phyloP scores from a whole-genome alignment of 2,797 vertebrate genomes.

The Rousettus madagascariensis region DNA sequence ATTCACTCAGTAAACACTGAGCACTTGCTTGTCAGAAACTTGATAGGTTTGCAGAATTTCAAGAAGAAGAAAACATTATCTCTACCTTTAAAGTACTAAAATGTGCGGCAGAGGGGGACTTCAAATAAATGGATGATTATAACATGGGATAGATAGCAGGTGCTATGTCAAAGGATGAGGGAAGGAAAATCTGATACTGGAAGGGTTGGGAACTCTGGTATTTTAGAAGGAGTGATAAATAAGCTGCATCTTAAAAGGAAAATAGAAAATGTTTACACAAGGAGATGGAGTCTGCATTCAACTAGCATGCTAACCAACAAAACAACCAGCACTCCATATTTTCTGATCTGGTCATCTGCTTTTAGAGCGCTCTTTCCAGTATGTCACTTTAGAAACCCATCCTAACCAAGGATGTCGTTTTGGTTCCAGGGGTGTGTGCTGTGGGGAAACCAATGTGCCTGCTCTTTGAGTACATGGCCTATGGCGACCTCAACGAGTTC shows the following conservation, averaged over 20 bases:
- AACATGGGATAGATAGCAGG: neutral
- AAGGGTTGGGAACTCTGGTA: neutral
- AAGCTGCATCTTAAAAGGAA: neutral
- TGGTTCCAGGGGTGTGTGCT: slow-evolving; percentile 94
- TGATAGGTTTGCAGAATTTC: neutral
- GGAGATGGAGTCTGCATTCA: neutral
- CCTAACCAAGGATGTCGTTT: neutral
- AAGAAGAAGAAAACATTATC: neutral
- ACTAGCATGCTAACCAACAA: neutral
- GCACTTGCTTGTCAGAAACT: neutral
- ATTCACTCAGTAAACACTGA: neutral
- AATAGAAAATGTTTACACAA: neutral
- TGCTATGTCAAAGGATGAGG: neutral
- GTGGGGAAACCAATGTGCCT: slow-evolving; percentile 98
- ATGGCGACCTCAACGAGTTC: slow-evolving; percentile 97
- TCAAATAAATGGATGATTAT: neutral
- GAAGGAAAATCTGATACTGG: neutral
- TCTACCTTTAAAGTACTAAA: neutral
- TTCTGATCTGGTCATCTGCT: neutral
- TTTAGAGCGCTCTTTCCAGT: fast-evolving
- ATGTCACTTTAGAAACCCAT: neutral
- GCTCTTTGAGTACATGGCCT: slow-evolving; percentile 98
- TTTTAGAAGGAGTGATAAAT: neutral
- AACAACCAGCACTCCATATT: neutral
- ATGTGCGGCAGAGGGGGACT: neutral